Evolutionary conservation across 2,797 vertebrate genomes (phyloP).

Genomic region (Epinephelus awoara): DNA sequence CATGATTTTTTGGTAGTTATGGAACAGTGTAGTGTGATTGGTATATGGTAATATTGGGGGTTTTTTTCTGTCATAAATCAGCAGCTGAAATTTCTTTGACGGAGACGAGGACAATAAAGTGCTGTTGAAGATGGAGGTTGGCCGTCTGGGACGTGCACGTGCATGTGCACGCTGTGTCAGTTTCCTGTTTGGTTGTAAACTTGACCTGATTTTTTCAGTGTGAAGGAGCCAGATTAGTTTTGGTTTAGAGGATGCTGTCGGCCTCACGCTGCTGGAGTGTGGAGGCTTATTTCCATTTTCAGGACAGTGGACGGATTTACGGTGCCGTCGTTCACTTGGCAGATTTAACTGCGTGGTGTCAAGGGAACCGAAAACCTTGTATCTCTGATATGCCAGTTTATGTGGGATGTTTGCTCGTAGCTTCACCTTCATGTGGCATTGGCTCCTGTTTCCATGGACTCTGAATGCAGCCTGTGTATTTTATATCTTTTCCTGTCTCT

Average conservation of each 20-base stretch:
- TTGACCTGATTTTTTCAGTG: not conserved
- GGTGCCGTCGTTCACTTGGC: not conserved
- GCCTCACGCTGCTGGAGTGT: not conserved
- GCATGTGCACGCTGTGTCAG: too few relatives aligned
- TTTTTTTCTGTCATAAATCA: too few relatives aligned
- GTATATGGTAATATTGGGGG: too few relatives aligned
- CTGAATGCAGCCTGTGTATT: conserved; percentile 25
- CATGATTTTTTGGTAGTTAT: too few relatives aligned
- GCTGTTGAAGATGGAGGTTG: too few relatives aligned
- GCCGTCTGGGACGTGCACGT: too few relatives aligned
- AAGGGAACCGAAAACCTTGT: conserved; percentile 1
- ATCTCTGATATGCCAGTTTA: not conserved
- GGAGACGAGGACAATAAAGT: too few relatives aligned
- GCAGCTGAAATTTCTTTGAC: too few relatives aligned
- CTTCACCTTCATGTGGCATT: not conserved
- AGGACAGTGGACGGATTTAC: not conserved
- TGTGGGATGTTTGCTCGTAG: not conserved
- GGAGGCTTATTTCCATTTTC: not conserved
- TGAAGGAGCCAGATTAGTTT: not conserved
- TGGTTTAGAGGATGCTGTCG: conserved; percentile 2
- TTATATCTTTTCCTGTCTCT: not conserved
- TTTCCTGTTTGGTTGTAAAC: not conserved
- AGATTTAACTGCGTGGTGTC: not conserved
- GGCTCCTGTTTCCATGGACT: conserved; percentile 8
- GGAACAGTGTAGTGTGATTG: too few relatives aligned